Conservation (phyloP, 2,113 vertebrate species). For the Nothocercus nigrocapillus region DNA sequence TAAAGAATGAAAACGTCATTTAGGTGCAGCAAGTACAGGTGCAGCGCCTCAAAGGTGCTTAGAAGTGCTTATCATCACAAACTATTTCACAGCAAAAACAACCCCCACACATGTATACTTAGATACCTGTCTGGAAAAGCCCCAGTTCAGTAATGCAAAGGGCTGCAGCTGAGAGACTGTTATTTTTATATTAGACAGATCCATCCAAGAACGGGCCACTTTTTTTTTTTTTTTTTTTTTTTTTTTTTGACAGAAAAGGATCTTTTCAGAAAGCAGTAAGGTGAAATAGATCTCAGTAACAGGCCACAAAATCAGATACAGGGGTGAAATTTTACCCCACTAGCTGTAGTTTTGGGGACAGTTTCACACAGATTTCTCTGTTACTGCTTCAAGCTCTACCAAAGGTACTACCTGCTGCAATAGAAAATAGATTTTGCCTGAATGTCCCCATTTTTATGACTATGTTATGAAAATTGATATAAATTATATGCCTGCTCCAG, state of each 20-base stretch:
- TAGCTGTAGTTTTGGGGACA: background rate
- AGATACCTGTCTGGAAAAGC: background rate
- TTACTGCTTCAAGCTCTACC: background rate
- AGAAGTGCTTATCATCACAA: conserved; percentile 64
- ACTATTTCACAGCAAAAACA: conserved; percentile 33
- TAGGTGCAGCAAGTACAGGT: conserved; percentile 74
- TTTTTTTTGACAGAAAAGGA: no score
- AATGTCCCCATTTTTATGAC: background rate
- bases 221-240: background rate
- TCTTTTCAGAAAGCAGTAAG: background rate
- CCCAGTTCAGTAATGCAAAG: background rate
- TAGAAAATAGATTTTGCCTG: background rate
- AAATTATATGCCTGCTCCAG: background rate
- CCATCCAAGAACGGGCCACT: background rate
- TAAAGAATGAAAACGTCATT: conserved; percentile 76
- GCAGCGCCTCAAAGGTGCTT: conserved; percentile 67
- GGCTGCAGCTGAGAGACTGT: no score
- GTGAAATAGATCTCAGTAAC: background rate
- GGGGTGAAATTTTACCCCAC: background rate
- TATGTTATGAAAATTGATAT: background rate
- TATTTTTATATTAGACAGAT: background rate
- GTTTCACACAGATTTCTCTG: background rate
- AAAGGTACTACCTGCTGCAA: background rate
- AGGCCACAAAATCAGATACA: background rate
- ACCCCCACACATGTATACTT: background rate